Percentiles rank a stretch among this genome's conserved stretches.
phyloP scores from a whole-genome alignment of 2,797 vertebrate genomes.

The Sebastes paucispinis region DNA sequence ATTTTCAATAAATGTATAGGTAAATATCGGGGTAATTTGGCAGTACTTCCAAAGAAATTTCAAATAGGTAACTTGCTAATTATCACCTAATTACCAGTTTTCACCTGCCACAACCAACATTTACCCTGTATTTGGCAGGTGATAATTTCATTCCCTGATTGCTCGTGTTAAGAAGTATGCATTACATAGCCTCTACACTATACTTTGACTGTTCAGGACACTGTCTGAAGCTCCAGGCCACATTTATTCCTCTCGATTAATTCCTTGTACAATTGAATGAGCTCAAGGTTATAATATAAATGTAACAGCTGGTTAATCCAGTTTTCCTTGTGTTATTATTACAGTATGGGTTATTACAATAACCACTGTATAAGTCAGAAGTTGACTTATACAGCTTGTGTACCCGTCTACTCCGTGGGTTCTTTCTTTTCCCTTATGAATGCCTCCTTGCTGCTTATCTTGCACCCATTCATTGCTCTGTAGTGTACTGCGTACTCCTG shows the following conservation, averaged over 20 bases:
- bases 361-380: neutral
- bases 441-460: neutral
- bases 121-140: too few relatives aligned
- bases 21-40: fast-evolving
- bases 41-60: too few relatives aligned
- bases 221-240: neutral
- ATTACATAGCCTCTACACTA: neutral
- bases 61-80: too few relatives aligned
- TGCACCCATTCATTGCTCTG: neutral
- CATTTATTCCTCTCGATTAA: neutral
- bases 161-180: neutral
- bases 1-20: too few relatives aligned
- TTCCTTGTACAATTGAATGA: neutral
- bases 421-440: neutral
- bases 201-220: neutral
- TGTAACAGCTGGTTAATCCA: neutral
- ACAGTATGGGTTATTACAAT: neutral
- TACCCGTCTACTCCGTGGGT: neutral
- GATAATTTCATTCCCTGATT: too few relatives aligned
- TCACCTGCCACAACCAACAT: too few relatives aligned
- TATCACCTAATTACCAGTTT: too few relatives aligned
- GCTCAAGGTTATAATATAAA: neutral
- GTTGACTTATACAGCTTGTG: too few relatives aligned
- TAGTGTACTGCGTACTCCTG: neutral
- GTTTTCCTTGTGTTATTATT: neutral